Evolutionary conservation across 2,113 vertebrate genomes (phyloP).

Genomic region (Plestiodon gilberti): DNA sequence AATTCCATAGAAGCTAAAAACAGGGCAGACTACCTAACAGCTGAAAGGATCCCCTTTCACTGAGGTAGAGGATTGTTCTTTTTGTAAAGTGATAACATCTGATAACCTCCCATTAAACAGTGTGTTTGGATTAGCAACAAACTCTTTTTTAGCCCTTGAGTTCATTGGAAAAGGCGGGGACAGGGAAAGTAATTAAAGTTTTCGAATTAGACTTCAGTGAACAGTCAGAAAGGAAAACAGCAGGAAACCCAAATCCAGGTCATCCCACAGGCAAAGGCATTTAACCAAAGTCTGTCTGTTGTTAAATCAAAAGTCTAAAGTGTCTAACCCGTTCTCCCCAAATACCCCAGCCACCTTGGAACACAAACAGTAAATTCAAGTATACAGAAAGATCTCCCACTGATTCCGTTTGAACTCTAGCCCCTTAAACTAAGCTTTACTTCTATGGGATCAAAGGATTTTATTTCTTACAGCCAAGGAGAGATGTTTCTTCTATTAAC

Average conservation of each 20-base stretch:
- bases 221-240: neutral
- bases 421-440: neutral
- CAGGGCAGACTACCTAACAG: too few relatives aligned
- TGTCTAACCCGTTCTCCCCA: neutral
- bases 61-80: too few relatives aligned
- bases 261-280: neutral
- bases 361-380: neutral
- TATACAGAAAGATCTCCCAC: conserved; percentile 6
- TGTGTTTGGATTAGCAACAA: neutral
- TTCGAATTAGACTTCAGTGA: neutral
- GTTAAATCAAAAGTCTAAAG: conserved; percentile 20
- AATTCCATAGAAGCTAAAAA: too few relatives aligned
- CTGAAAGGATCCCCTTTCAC: neutral
- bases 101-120: neutral
- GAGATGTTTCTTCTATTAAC: neutral
- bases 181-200: neutral
- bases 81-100: neutral
- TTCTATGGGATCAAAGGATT: conserved; percentile 25
- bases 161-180: neutral
- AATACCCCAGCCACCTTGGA: neutral
- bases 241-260: neutral
- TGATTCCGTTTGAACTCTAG: neutral
- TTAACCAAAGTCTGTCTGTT: conserved; percentile 9
- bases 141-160: neutral
- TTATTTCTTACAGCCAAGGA: neutral